Evolutionary conservation across 2,888 invertebrate genomes (phyloP).

Genomic region (Spicauda simplicius): DNA sequence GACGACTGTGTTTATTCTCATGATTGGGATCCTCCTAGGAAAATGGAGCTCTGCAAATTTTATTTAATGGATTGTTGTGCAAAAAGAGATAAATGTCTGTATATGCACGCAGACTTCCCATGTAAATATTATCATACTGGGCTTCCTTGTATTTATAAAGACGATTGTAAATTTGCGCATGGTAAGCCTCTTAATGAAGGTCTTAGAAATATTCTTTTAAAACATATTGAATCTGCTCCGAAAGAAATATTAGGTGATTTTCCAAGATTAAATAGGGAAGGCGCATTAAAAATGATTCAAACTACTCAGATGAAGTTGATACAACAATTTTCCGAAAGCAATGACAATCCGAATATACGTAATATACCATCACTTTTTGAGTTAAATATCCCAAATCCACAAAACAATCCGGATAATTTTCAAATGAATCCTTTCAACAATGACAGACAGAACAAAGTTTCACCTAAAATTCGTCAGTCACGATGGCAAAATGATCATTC

Average conservation of each 20-base stretch:
- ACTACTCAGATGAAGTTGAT: constrained; percentile 74
- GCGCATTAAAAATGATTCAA: constrained; percentile 86
- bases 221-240: constrained; percentile 95
- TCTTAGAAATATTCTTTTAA: constrained; percentile 86
- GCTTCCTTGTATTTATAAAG: constrained; percentile 91
- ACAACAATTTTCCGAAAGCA: constrained; percentile 69
- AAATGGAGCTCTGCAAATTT: constrained; percentile 98
- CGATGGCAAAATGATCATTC: constrained; percentile 78
- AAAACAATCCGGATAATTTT: constrained; percentile 56
- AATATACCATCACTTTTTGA: constrained; percentile 78
- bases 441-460: constrained; percentile 70
- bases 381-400: constrained; percentile 74
- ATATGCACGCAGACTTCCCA: constrained; percentile 98
- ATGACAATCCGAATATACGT: constrained; percentile 65
- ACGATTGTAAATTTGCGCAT: constrained; percentile 98
- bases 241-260: constrained; percentile 96
- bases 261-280: constrained; percentile 91
- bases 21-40: constrained; percentile 91
- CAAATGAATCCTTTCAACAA: constrained; percentile 64
- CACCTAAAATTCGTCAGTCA: constrained; percentile 78
- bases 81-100: constrained; percentile 97
- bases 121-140: constrained; percentile 99
- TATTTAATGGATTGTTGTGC: constrained; percentile 98
- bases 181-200: constrained; percentile 93
- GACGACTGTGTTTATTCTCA: constrained; percentile 95